Evolutionary conservation across 2,888 invertebrate genomes (phyloP).

Genomic region (Diaprepes abbreviatus): DNA sequence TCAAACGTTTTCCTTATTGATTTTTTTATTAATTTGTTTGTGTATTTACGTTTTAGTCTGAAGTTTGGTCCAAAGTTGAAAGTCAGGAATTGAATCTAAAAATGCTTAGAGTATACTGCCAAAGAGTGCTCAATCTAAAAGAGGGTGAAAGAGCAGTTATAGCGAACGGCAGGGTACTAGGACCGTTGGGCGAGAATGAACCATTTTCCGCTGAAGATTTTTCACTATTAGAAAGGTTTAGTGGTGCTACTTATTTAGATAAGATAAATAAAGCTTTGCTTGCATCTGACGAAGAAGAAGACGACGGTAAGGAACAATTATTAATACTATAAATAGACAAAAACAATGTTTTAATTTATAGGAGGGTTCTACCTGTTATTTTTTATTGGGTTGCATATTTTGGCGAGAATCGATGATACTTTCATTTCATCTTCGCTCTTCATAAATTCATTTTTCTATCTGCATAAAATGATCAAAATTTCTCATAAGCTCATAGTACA

Average conservation of each 20-base stretch:
- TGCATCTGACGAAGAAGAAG: constrained; percentile 70
- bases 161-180: constrained; percentile 90
- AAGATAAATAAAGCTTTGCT: constrained; percentile 77
- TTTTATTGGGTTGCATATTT: no score
- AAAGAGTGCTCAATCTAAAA: constrained; percentile 78
- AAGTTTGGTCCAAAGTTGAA: constrained; percentile 67
- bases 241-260: constrained; percentile 78
- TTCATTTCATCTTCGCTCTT: no score
- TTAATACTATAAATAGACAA: constrained; percentile 13
- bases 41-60: constrained; percentile 57
- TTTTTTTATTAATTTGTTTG: no score
- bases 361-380: no score
- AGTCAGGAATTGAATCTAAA: constrained; percentile 77
- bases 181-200: constrained; percentile 83
- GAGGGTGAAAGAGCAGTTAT: constrained; percentile 81
- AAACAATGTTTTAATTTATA: no score
- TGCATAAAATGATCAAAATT: no score
- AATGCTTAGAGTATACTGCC: constrained; percentile 77
- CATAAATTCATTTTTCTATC: no score
- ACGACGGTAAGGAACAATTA: constrained; percentile 52
- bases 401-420: no score
- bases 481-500: no score
- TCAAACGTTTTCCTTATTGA: no score
- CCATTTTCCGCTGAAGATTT: constrained; percentile 90
- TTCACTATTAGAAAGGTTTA: constrained; percentile 85